These are phyloP conservation scores for Nomada fucata DNA, from an alignment of 2,888 invertebrate genomes.

Conservation along the genomic window DNA sequence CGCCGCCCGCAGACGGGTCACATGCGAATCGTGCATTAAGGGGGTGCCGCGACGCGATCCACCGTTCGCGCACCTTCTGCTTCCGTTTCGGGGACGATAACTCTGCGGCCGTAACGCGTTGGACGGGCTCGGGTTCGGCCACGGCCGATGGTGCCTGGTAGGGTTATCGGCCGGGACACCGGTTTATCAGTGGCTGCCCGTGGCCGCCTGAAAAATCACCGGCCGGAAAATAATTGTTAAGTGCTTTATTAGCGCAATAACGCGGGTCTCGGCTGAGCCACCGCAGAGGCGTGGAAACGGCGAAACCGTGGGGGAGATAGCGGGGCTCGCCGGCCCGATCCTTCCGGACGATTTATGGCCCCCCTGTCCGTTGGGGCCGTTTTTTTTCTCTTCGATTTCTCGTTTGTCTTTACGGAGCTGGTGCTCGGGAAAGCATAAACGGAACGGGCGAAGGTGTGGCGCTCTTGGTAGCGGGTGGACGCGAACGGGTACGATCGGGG, in stretches of 20 bases:
- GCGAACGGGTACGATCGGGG: not conserved
- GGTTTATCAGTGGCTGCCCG: slow-evolving; percentile 65
- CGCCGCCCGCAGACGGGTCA: slow-evolving; percentile 51
- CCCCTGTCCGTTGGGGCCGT: slow-evolving; percentile 1
- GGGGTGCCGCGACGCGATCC: slow-evolving; percentile 25
- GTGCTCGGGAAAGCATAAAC: not conserved
- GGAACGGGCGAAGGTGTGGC: not conserved
- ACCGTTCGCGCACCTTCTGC: slow-evolving; percentile 16
- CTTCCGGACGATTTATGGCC: slow-evolving; percentile 52
- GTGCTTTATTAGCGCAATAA: slow-evolving; percentile 73
- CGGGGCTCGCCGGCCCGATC: slow-evolving; percentile 26
- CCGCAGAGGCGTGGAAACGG: slow-evolving; percentile 56
- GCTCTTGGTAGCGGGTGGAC: not conserved
- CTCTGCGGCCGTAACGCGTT: slow-evolving; percentile 34
- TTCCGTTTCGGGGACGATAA: slow-evolving; percentile 67
- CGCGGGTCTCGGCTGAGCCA: slow-evolving; percentile 45
- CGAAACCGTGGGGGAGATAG: slow-evolving; percentile 62
- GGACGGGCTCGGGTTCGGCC: slow-evolving; percentile 9
- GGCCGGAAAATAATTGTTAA: slow-evolving; percentile 74
- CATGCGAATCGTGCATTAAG: slow-evolving; percentile 79
- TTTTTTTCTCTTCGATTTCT: slow-evolving; percentile 16
- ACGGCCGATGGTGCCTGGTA: slow-evolving; percentile 27
- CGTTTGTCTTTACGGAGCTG: slow-evolving; percentile 14
- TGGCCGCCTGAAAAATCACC: slow-evolving; percentile 69
- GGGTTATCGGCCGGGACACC: slow-evolving; percentile 64